Evolutionary conservation across 2,113 vertebrate genomes (phyloP), one percentile per base, ranked within the genome.

Genomic region (Clinocottus analis): DNA sequence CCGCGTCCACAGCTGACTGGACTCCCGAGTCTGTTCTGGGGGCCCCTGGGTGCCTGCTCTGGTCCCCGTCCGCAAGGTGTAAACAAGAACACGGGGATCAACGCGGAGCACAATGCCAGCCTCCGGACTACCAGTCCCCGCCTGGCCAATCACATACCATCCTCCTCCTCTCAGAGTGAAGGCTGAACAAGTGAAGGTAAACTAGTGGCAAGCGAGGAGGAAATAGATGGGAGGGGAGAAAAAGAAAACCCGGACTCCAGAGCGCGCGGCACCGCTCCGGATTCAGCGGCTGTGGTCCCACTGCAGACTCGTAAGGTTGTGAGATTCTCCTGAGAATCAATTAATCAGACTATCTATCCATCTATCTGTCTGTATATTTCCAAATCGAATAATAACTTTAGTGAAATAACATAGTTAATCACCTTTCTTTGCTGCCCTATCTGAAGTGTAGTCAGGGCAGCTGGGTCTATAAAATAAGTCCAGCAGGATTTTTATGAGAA

Each of bases 91-190:
- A 90, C 91, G 76, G 85, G 82, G 88, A 88, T 80, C 75, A 84
- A 75, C 89, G 76, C 84, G 53, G 82, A 86, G 73, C 87, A 71
- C 88, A 89, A 73, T 62, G 86, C 90, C 90, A 93, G 86, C 86
- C 90, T 91, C 91, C 79, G 82, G 88, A 89, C 93, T 85, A 89
- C 84, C 89, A 89, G 89, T 70, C 83, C 89, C 87, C 77, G 86
- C 76, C 89, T 83, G 91, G 90, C 94, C 95, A 95, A 95, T 95
- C 94, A 93, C 58, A 84, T 47, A 82, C 72, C 82, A 83, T 74
- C 91, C 88, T 91, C 91, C 87, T 92, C 84, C 77, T 77, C 78
- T 80, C 79, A 77, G 81, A 88, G 60, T 87, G 90, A 85, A 78
- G 80, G 67, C 88, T 87, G 90, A 90, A 87, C 90, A 73, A 90